A percentile compares a stretch with the other conserved stretches of the same genome.
These are phyloP conservation scores for Momotus momota DNA, from an alignment of 2,797 vertebrate genomes.

Conservation along the genomic window DNA sequence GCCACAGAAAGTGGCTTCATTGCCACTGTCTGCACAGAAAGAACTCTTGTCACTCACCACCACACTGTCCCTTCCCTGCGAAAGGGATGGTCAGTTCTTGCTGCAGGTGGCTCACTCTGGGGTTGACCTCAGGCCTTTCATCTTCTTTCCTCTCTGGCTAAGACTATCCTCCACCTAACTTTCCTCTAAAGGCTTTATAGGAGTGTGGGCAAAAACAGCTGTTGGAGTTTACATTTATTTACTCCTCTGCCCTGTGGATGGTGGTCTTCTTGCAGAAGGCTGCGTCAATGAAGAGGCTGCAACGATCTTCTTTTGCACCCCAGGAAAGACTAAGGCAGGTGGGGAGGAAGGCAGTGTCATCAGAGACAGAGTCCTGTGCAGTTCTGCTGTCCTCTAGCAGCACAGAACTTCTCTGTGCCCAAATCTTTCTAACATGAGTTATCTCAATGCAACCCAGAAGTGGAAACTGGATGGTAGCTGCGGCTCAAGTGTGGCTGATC, in stretches of 20 bases:
- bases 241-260: background rate
- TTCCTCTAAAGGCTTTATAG: background rate
- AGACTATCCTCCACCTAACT: background rate
- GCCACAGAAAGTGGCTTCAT: background rate
- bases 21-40: background rate
- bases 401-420: background rate
- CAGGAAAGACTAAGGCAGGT: background rate
- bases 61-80: rapidly evolving
- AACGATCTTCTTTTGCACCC: background rate
- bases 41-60: background rate
- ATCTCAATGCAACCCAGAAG: background rate
- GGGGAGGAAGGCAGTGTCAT: background rate
- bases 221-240: background rate
- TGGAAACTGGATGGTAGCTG: background rate
- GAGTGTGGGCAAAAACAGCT: background rate
- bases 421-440: background rate
- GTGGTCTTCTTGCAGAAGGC: background rate
- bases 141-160: background rate
- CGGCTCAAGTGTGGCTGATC: background rate
- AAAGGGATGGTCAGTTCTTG: background rate
- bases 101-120: background rate
- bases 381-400: background rate
- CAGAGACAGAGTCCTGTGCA: background rate
- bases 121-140: background rate
- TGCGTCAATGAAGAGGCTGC: background rate